phyloP scores from a whole-genome alignment of 2,888 invertebrate species.

The Volucella bombylans region DNA sequence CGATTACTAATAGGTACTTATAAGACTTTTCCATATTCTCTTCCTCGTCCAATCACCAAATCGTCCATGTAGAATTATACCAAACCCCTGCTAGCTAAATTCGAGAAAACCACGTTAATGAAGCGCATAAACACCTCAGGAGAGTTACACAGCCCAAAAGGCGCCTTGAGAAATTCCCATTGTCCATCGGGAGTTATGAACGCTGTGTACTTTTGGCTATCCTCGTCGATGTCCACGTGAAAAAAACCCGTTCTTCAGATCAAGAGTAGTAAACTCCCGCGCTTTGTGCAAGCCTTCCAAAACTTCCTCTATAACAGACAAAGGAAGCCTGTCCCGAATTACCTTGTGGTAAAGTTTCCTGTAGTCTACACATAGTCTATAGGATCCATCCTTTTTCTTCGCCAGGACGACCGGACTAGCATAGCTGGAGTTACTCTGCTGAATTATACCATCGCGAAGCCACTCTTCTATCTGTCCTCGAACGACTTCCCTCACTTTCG shows the following conservation, averaged over 20 bases:
- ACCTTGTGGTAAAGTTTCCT: constrained; percentile 23
- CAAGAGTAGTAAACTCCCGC: no score
- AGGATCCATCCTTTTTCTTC: constrained; percentile 12
- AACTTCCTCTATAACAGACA: constrained; percentile 34
- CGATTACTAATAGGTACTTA: constrained; percentile 73
- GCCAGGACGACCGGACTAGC: constrained; percentile 10
- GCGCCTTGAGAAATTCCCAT: no score
- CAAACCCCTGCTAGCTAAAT: no score
- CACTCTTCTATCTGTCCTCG: not conserved
- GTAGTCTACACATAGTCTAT: constrained; percentile 71
- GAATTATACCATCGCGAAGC: not conserved
- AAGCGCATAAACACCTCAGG: no score
- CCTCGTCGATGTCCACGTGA: no score
- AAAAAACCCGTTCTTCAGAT: no score
- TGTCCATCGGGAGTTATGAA: no score
- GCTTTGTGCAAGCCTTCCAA: not conserved
- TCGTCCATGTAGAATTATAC: no score
- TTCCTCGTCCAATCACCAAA: no score
- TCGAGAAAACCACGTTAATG: no score
- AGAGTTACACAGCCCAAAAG: no score
- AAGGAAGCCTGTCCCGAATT: constrained; percentile 29
- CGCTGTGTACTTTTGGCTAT: no score
- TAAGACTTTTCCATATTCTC: not conserved
- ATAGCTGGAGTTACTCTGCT: not conserved
- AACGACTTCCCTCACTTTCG: not conserved